Conservation (phyloP, 1,140 invertebrate species). For the Drosophila miranda region DNA sequence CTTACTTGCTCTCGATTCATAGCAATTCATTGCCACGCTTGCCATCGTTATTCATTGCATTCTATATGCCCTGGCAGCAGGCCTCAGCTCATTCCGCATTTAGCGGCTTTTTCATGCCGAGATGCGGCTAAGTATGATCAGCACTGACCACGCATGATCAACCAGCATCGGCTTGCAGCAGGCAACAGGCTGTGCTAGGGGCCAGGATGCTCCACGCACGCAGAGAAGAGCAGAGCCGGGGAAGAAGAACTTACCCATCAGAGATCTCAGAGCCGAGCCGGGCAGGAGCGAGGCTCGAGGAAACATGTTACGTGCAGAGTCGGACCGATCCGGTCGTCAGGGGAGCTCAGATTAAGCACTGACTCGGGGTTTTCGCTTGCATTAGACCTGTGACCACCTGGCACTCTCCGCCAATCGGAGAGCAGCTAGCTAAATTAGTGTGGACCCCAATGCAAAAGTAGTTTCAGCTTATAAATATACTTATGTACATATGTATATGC, state of each 20-base stretch:
- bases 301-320: constrained; percentile 40
- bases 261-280: not conserved
- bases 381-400: constrained; percentile 75
- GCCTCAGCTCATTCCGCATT: too few species aligned
- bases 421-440: constrained; percentile 70
- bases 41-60: too few species aligned
- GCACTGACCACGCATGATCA: too few species aligned
- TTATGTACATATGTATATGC: too few species aligned
- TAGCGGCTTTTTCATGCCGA: too few species aligned
- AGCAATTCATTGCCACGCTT: too few species aligned
- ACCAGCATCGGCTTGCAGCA: too few species aligned
- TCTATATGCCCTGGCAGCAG: too few species aligned
- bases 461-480: constrained; percentile 11
- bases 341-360: constrained; percentile 63
- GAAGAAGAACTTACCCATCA: not conserved
- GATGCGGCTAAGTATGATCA: too few species aligned
- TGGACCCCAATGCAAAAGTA: constrained; percentile 36
- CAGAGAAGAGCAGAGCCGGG: not conserved
- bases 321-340: constrained; percentile 16
- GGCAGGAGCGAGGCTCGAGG: not conserved
- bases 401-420: constrained; percentile 66
- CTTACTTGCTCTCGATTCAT: too few species aligned
- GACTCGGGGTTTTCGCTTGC: constrained; percentile 30
- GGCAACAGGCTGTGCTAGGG: not conserved
- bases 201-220: constrained; percentile 33